Evolutionary conservation across 2,113 vertebrate genomes (phyloP).

Genomic region (Ranitomeya variabilis): DNA sequence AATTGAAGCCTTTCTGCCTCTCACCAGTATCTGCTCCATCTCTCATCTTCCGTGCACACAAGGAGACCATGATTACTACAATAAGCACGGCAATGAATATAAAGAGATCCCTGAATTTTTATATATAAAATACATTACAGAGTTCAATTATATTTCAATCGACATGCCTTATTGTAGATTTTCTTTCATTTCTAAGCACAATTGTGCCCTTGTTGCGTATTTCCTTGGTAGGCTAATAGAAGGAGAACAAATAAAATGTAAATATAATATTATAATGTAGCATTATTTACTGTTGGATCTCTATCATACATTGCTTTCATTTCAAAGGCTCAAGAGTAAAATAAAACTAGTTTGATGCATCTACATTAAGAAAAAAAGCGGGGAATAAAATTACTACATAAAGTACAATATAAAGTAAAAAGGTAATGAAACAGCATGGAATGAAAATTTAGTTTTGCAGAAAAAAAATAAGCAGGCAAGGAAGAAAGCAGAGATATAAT

Average conservation of each 20-base stretch:
- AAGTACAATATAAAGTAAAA: conserved; percentile 23
- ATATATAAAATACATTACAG: not conserved
- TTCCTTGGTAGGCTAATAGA: not conserved
- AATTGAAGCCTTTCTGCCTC: not conserved
- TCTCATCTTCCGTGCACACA: not conserved
- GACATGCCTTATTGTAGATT: not conserved
- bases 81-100: not conserved
- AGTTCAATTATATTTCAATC: not conserved
- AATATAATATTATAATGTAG: conserved; percentile 21
- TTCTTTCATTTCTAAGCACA: conserved; percentile 16
- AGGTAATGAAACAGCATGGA: conserved; percentile 45
- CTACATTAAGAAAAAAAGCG: conserved; percentile 44
- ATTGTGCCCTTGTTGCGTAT: not conserved
- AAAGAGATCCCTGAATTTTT: too few relatives aligned
- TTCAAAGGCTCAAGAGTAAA: conserved; percentile 35
- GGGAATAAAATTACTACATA: conserved; percentile 31
- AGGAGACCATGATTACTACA: not conserved
- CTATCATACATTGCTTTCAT: conserved; percentile 37
- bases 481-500: not conserved
- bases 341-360: conserved; percentile 43
- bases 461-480: not conserved
- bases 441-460: conserved; percentile 43
- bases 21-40: not conserved
- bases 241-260: conserved; percentile 20
- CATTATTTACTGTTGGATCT: conserved; percentile 39